These are phyloP conservation scores for Grantiella picta DNA, from an alignment of 2,113 vertebrate genomes.

Conservation along the genomic window DNA sequence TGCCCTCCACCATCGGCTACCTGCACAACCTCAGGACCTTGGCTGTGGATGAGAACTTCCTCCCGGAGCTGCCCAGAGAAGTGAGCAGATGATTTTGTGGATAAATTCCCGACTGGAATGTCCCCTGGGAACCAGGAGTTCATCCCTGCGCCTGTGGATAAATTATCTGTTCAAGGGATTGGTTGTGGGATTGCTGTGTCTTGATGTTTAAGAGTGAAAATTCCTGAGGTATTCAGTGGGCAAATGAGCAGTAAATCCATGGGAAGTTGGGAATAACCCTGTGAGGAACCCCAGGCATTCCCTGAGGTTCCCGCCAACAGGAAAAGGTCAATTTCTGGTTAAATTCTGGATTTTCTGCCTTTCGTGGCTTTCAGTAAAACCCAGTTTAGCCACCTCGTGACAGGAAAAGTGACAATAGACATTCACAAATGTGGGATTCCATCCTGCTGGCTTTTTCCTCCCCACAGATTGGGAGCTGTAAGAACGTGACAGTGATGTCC, in stretches of 20 bases:
- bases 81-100: slow-evolving; percentile 67
- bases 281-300: rapidly evolving
- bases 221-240: rapidly evolving
- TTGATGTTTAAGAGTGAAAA: rapidly evolving
- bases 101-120: neutral
- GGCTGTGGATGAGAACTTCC: slow-evolving; percentile 96
- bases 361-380: neutral
- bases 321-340: rapidly evolving
- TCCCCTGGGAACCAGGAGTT: neutral
- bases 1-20: slow-evolving; percentile 93
- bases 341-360: neutral
- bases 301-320: neutral
- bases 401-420: neutral
- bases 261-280: neutral
- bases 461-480: slow-evolving; percentile 93
- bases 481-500: slow-evolving; percentile 97
- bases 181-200: neutral
- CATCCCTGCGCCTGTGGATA: neutral
- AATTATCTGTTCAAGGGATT: neutral
- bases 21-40: slow-evolving; percentile 92
- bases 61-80: slow-evolving; percentile 91
- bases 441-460: neutral
- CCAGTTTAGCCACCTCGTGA: neutral
- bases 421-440: neutral
- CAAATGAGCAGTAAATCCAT: neutral